Evolutionary conservation across 1,140 invertebrate species (phyloP).

Genomic region (Grapholita molesta): DNA sequence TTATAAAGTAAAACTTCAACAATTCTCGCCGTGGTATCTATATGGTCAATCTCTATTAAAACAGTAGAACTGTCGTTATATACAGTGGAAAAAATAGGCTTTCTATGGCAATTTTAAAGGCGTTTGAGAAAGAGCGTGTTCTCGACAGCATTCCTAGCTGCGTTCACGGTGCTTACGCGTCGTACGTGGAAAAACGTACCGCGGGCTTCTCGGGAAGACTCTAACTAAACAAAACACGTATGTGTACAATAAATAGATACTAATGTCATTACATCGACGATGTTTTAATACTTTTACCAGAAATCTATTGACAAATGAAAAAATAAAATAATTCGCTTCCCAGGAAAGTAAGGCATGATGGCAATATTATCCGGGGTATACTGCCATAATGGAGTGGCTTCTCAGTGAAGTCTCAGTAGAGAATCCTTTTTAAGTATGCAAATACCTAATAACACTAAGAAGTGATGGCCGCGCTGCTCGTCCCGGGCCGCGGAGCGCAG

Average conservation of each 20-base stretch:
- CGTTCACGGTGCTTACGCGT: slow-evolving; percentile 47
- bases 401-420: neutral
- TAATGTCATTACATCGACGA: slow-evolving; percentile 36
- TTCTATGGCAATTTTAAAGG: slow-evolving; percentile 11
- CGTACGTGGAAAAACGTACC: slow-evolving; percentile 53
- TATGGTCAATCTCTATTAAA: too few relatives aligned
- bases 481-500: neutral
- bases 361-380: neutral
- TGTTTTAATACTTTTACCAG: neutral
- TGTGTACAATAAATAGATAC: slow-evolving; percentile 49
- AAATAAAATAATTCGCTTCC: neutral
- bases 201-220: slow-evolving; percentile 48
- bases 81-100: neutral
- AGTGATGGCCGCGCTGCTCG: neutral
- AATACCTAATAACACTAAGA: slow-evolving; percentile 1
- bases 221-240: slow-evolving; percentile 46
- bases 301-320: neutral
- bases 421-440: neutral
- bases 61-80: neutral
- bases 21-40: too few relatives aligned
- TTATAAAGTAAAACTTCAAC: too few relatives aligned
- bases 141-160: slow-evolving; percentile 47
- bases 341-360: neutral
- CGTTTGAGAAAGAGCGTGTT: slow-evolving; percentile 27
- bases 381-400: neutral